These are phyloP conservation scores for Plemyria rubiginata DNA, from an alignment of 2,888 invertebrate species.

Conservation along the genomic window DNA sequence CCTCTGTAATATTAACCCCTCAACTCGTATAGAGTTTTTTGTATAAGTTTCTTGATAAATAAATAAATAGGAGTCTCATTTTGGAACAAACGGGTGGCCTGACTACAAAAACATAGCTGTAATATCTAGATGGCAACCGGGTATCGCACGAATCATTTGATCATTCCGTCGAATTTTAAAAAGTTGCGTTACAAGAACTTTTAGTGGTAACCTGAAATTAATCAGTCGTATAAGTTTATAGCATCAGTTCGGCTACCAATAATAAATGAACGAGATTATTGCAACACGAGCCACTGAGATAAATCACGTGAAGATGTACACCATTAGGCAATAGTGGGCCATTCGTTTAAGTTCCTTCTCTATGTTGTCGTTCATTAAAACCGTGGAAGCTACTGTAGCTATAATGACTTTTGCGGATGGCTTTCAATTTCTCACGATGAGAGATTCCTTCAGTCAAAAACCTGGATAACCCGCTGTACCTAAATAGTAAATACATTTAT, in stretches of 20 bases:
- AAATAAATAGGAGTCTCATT: no score
- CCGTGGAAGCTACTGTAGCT: background rate
- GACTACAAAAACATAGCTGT: conserved; percentile 36
- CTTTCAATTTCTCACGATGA: no score
- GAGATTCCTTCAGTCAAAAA: no score
- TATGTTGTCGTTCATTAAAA: background rate
- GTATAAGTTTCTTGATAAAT: no score
- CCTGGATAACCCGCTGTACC: no score
- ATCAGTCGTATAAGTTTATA: conserved; percentile 40
- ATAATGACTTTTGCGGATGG: background rate
- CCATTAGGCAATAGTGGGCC: conserved; percentile 5
- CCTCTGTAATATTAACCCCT: no score
- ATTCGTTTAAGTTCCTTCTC: background rate
- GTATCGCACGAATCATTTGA: conserved; percentile 38
- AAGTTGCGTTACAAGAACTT: conserved; percentile 41
- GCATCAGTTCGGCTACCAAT: conserved; percentile 19
- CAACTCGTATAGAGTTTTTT: no score
- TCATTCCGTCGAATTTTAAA: conserved; percentile 38
- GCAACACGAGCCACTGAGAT: conserved; percentile 20
- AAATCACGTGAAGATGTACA: conserved; percentile 22
- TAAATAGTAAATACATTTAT: no score
- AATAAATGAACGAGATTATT: conserved; percentile 26
- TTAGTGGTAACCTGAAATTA: conserved; percentile 35
- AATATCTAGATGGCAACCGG: conserved; percentile 33
- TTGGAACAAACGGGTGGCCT: background rate